Conservation (phyloP, 2,113 vertebrate genomes). For the Melanerpes formicivorus region DNA sequence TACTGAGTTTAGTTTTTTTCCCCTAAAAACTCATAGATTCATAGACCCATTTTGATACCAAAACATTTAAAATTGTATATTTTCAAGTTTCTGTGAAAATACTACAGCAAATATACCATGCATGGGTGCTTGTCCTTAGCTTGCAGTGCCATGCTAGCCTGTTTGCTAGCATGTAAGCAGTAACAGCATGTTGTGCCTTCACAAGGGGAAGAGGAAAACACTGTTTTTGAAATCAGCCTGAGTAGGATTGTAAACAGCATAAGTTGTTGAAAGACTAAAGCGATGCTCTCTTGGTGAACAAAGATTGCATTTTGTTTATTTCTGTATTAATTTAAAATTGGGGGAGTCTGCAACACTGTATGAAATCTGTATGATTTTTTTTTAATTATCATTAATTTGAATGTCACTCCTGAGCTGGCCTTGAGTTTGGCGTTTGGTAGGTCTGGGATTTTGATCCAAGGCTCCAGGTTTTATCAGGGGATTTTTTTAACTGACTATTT, state of each 20-base stretch:
- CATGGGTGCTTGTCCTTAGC: neutral
- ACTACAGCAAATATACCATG: neutral
- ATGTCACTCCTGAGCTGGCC: neutral
- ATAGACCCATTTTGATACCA: neutral
- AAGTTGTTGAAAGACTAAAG: neutral
- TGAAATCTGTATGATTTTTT: neutral
- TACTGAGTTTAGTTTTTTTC: neutral
- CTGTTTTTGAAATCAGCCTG: neutral
- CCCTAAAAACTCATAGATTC: neutral
- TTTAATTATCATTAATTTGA: neutral
- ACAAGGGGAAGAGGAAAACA: neutral
- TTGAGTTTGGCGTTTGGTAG: neutral
- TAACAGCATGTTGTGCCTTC: conserved; percentile 26
- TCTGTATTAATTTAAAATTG: too few species aligned
- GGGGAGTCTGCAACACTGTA: neutral
- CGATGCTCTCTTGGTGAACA: neutral
- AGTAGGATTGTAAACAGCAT: neutral
- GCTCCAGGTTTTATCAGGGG: neutral
- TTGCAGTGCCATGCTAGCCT: neutral
- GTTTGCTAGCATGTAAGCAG: conserved; percentile 8
- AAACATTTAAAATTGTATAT: conserved; percentile 7
- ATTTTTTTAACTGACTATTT: neutral
- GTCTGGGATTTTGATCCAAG: neutral
- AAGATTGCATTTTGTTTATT: neutral
- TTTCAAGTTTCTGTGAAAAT: neutral